Evolutionary conservation across 1,140 invertebrate species (phyloP).

Genomic region (Metaphire vulgaris): DNA sequence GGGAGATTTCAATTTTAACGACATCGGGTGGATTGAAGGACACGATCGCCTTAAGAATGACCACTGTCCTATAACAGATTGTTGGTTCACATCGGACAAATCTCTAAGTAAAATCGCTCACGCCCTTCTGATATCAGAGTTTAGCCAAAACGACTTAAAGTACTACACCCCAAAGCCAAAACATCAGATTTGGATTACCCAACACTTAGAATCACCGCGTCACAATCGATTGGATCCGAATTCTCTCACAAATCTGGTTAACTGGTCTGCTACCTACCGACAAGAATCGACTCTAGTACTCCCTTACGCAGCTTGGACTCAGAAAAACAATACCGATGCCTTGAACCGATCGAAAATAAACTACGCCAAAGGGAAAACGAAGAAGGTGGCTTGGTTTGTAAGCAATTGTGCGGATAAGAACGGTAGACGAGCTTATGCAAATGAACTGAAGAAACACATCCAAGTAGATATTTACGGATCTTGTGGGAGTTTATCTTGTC

Average conservation of each 20-base stretch:
- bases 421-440: slow-evolving; percentile 42
- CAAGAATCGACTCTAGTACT: slow-evolving; percentile 85
- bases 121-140: neutral
- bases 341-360: slow-evolving; percentile 12
- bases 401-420: slow-evolving; percentile 58
- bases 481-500: slow-evolving; percentile 41
- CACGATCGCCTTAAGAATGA: neutral
- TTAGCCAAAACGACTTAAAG: neutral
- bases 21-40: neutral
- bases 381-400: slow-evolving; percentile 58
- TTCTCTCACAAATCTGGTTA: neutral
- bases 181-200: slow-evolving; percentile 56
- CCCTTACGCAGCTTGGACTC: slow-evolving; percentile 85
- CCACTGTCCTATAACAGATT: neutral
- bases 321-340: slow-evolving; percentile 54
- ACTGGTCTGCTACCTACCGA: slow-evolving; percentile 78
- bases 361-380: slow-evolving; percentile 27
- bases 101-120: neutral
- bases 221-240: neutral
- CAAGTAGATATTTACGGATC: slow-evolving; percentile 44
- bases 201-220: slow-evolving; percentile 66
- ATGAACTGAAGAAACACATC: slow-evolving; percentile 33
- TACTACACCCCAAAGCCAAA: neutral
- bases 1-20: neutral
- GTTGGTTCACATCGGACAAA: neutral